These are phyloP conservation scores for Madoqua kirkii DNA, from an alignment of 2,113 vertebrate genomes.

Conservation along the genomic window DNA sequence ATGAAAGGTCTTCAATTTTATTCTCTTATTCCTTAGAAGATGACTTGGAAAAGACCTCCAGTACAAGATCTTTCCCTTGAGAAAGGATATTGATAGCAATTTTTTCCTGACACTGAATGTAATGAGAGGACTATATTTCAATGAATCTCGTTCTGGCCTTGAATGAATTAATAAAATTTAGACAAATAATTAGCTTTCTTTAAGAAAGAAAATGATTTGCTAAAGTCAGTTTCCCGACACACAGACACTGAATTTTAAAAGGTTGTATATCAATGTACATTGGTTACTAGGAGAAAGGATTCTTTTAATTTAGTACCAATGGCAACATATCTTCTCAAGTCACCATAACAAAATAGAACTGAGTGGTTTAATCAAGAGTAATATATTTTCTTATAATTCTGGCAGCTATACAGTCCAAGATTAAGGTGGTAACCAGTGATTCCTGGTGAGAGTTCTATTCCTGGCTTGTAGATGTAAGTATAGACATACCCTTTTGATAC, in stretches of 20 bases:
- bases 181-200: slow-evolving; percentile 6
- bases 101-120: not conserved
- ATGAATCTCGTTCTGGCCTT: not conserved
- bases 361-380: not conserved
- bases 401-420: not conserved
- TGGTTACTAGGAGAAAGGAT: not conserved
- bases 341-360: not conserved
- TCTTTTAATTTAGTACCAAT: not conserved
- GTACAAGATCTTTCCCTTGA: slow-evolving; percentile 22
- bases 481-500: not conserved
- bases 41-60: slow-evolving; percentile 33
- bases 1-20: slow-evolving; percentile 46
- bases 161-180: slow-evolving; percentile 18
- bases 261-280: not conserved
- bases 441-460: not conserved
- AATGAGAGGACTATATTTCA: slow-evolving; percentile 25
- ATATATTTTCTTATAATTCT: not conserved
- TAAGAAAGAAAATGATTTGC: slow-evolving; percentile 12
- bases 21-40: slow-evolving; percentile 45
- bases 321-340: not conserved
- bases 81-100: slow-evolving; percentile 14
- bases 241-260: not conserved
- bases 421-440: not conserved
- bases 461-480: not conserved
- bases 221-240: not conserved